Conservation (phyloP, 1,140 invertebrate species). For the Dendroctonus ponderosae region DNA sequence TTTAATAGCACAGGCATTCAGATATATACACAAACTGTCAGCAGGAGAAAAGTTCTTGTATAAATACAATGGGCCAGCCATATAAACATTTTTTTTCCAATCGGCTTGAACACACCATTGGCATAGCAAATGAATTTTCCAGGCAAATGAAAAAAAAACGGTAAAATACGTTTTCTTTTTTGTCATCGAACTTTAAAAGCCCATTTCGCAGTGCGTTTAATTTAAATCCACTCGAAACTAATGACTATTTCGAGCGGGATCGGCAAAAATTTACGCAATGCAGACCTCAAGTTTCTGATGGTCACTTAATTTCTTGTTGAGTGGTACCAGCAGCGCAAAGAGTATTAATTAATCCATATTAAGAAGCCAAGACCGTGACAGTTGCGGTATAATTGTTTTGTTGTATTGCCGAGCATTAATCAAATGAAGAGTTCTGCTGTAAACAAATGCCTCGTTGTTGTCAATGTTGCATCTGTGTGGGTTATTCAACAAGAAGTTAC, state of each 20-base stretch:
- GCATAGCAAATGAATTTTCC: no score
- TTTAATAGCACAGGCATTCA: no score
- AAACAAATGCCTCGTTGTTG: slow-evolving; percentile 26
- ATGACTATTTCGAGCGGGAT: slow-evolving; percentile 7
- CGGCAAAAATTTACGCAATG: slow-evolving; percentile 4
- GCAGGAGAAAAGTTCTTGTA: no score
- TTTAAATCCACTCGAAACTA: not conserved
- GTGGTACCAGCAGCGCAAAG: slow-evolving; percentile 15
- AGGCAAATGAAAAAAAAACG: no score
- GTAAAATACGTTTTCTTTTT: no score
- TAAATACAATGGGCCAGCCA: no score
- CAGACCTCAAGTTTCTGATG: slow-evolving; percentile 10
- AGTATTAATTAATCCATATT: slow-evolving; percentile 33
- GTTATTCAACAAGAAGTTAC: not conserved
- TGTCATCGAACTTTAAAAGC: no score
- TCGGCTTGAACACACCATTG: no score
- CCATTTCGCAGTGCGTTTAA: not conserved
- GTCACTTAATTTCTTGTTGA: slow-evolving; percentile 27
- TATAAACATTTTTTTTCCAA: no score
- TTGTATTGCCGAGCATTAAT: slow-evolving; percentile 27
- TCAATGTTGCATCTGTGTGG: not conserved
- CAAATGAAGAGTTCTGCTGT: slow-evolving; percentile 22
- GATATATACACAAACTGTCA: no score
- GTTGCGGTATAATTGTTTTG: slow-evolving; percentile 28
- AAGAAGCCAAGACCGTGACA: slow-evolving; percentile 27